phyloP scores from a whole-genome alignment of 2,113 vertebrate genomes.

The Neotragus pygmaeus region DNA sequence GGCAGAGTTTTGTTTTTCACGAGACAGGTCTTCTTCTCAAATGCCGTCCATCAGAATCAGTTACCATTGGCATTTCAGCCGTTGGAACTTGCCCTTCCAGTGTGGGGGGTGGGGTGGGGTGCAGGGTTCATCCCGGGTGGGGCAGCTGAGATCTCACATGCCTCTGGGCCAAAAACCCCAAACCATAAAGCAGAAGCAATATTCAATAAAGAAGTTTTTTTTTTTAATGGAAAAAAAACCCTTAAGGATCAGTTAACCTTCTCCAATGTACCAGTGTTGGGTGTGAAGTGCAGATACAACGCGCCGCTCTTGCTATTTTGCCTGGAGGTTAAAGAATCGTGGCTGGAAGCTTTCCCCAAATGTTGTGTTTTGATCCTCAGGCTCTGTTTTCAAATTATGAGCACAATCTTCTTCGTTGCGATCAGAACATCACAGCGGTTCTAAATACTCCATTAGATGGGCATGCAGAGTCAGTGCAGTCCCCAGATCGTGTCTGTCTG shows the following conservation, averaged over 20 bases:
- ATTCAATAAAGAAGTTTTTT: neutral
- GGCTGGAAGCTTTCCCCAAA: neutral
- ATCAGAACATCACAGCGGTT: too few species aligned
- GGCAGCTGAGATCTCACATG: neutral
- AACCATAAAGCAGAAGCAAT: neutral
- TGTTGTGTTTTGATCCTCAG: neutral
- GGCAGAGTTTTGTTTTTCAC: neutral
- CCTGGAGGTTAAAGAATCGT: neutral
- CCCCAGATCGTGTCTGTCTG: too few species aligned
- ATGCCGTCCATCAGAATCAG: neutral
- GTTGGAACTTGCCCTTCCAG: neutral
- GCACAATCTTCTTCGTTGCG: rapidly evolving
- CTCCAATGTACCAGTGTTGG: rapidly evolving
- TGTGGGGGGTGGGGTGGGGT: rapidly evolving
- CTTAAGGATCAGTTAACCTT: neutral
- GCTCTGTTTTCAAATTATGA: neutral
- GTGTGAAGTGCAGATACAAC: rapidly evolving
- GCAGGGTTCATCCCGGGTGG: neutral
- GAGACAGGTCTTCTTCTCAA: neutral
- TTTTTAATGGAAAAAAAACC: neutral
- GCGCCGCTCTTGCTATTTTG: rapidly evolving
- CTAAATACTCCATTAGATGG: neutral
- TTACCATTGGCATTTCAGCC: rapidly evolving
- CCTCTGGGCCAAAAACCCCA: neutral
- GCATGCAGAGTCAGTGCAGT: rapidly evolving